Evolutionary conservation across 2,113 vertebrate species (phyloP).

Genomic region (Upupa epops): DNA sequence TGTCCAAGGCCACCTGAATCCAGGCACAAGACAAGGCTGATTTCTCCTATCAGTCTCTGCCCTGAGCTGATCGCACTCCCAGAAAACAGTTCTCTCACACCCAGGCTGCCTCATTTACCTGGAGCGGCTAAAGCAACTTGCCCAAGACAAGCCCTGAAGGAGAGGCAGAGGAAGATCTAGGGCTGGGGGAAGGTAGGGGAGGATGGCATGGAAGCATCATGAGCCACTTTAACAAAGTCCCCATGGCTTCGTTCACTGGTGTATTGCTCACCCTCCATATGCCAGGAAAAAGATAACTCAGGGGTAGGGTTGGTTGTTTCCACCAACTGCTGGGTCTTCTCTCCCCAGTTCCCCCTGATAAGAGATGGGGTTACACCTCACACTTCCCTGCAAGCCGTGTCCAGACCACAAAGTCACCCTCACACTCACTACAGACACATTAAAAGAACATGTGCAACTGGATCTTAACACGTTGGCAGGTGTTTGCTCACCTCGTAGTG

Average conservation of each 20-base stretch:
- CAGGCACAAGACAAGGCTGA: neutral
- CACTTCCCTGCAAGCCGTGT: neutral
- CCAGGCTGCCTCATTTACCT: neutral
- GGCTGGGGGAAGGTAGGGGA: neutral
- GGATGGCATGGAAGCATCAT: neutral
- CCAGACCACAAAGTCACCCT: conserved; percentile 36
- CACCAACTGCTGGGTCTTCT: neutral
- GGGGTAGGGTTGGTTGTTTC: neutral
- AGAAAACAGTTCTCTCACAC: conserved; percentile 24
- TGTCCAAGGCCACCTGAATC: neutral
- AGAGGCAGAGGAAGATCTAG: conserved; percentile 16
- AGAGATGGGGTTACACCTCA: neutral
- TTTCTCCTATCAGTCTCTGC: conserved; percentile 8
- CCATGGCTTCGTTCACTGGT: fast-evolving
- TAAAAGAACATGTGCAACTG: neutral
- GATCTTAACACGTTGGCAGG: conserved; percentile 28
- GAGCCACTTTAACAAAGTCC: neutral
- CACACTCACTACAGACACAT: neutral
- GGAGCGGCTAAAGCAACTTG: neutral
- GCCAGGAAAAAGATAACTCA: neutral
- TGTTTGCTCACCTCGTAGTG: conserved; percentile 34
- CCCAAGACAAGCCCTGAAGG: neutral
- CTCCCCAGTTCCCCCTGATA: neutral
- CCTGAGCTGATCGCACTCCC: neutral
- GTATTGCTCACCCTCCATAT: neutral